These are phyloP conservation scores for Tetramorium simillimum DNA, from an alignment of 1,140 invertebrate species.

Conservation along the genomic window DNA sequence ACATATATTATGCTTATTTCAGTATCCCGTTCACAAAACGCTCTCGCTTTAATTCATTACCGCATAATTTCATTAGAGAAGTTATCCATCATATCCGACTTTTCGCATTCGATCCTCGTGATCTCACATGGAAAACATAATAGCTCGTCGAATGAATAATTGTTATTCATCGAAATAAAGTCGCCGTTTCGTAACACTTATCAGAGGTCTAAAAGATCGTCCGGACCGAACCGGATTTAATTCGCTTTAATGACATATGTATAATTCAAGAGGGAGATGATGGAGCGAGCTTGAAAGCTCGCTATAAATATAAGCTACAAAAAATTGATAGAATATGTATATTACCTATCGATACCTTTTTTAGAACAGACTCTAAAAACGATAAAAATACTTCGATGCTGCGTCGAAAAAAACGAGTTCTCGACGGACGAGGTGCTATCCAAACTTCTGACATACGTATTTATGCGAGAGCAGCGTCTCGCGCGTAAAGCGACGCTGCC, in stretches of 20 bases:
- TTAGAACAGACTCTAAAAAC: not conserved
- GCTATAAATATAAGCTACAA: not conserved
- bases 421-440: not conserved
- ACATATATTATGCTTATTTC: constrained; percentile 15
- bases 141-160: constrained; percentile 6
- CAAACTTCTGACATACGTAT: not conserved
- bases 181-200: not conserved
- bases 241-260: not conserved
- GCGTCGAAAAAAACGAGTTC: not conserved
- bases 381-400: not conserved
- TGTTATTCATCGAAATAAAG: not conserved
- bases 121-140: not conserved
- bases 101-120: not conserved
- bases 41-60: constrained; percentile 18
- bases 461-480: not conserved
- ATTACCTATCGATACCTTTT: not conserved
- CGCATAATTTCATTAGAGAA: not conserved
- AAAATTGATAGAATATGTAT: not conserved
- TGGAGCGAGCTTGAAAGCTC: not conserved
- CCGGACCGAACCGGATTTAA: not conserved
- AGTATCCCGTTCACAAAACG: not conserved
- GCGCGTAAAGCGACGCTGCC: not conserved
- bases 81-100: not conserved
- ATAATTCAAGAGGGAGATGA: not conserved
- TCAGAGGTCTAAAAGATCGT: not conserved